These are phyloP conservation scores for Eolophus roseicapilla DNA, from an alignment of 2,113 vertebrate species.

Conservation along the genomic window DNA sequence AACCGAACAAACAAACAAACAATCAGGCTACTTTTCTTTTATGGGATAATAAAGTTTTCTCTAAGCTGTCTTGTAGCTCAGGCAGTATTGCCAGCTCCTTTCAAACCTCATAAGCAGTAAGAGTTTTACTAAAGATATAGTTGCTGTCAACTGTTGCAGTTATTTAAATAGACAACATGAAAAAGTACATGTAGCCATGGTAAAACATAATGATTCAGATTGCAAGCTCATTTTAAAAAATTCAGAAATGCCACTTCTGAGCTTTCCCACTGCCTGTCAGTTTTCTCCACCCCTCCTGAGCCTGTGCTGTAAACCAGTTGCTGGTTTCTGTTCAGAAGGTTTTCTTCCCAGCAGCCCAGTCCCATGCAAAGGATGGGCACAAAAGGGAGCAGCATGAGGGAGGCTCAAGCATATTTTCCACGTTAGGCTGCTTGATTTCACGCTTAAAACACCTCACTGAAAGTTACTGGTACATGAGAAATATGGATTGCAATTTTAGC, in stretches of 20 bases:
- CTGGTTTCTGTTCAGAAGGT: neutral
- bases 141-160: neutral
- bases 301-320: neutral
- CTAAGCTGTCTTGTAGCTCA: neutral
- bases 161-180: neutral
- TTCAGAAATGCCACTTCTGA: neutral
- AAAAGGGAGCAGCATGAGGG: neutral
- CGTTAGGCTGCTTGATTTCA: neutral
- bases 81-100: neutral
- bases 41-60: neutral
- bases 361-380: fast-evolving
- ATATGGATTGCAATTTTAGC: neutral
- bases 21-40: neutral
- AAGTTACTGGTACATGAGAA: neutral
- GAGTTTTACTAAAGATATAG: neutral
- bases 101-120: neutral
- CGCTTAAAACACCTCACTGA: neutral
- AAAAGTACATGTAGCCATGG: neutral
- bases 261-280: neutral
- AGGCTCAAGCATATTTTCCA: neutral
- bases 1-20: neutral
- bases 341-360: neutral
- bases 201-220: neutral
- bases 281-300: neutral
- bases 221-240: neutral